These are phyloP conservation scores for Denticeps clupeoides DNA, from an alignment of 2,797 vertebrate species.

Conservation along the genomic window DNA sequence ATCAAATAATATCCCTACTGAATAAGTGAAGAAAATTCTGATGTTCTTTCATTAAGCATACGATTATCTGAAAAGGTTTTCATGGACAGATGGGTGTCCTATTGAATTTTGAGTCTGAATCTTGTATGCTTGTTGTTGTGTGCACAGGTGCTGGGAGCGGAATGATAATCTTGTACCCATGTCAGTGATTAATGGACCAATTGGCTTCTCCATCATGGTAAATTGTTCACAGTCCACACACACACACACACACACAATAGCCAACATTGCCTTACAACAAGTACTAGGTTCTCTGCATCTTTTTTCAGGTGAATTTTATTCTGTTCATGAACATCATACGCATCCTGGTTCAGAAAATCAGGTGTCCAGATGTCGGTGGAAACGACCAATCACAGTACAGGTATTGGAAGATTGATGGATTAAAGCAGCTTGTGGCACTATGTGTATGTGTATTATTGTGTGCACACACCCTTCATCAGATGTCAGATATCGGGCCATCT, in stretches of 20 bases:
- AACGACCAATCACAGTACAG: constrained; percentile 84
- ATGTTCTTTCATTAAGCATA: no score
- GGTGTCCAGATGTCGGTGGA: constrained; percentile 74
- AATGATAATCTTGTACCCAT: constrained; percentile 74
- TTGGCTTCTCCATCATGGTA: constrained; percentile 78
- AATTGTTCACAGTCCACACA: constrained; percentile 27
- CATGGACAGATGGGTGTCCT: no score
- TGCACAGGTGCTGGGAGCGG: constrained; percentile 81
- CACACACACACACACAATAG: not conserved
- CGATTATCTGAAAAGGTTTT: no score
- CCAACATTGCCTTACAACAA: no score
- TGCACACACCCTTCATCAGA: no score
- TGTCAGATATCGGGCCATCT: no score
- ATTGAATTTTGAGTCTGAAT: constrained; percentile 62
- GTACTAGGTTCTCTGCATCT: not conserved
- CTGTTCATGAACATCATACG: constrained; percentile 82
- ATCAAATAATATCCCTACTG: no score
- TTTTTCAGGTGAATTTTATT: constrained; percentile 74
- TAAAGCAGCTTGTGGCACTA: no score
- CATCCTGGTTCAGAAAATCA: constrained; percentile 80
- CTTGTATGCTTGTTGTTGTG: constrained; percentile 1
- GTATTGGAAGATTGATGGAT: no score
- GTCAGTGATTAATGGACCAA: constrained; percentile 81
- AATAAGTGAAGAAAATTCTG: no score
- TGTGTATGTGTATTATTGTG: no score